phyloP scores from a whole-genome alignment of 2,797 vertebrate species.

The Bovichtus diacanthus region DNA sequence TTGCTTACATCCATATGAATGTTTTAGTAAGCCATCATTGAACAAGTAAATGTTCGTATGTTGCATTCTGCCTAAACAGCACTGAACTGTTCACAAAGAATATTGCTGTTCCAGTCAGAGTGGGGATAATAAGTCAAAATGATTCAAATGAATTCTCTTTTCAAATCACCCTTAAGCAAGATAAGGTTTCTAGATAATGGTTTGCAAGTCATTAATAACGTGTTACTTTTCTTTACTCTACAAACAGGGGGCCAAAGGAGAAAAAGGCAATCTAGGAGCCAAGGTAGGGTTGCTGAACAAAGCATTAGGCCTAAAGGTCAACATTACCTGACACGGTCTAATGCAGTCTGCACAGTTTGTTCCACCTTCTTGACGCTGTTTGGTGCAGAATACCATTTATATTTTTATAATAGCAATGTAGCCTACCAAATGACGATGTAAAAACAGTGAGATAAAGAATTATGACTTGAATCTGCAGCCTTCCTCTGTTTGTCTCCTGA shows the following conservation, averaged over 20 bases:
- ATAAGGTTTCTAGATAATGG: neutral
- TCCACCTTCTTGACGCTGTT: neutral
- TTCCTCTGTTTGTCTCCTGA: conserved; percentile 25
- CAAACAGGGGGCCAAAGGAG: conserved; percentile 77
- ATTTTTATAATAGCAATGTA: neutral
- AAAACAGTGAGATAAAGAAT: too few species aligned
- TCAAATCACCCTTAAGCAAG: neutral
- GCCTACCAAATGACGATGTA: neutral
- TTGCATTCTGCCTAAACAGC: too few species aligned
- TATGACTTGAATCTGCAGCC: neutral
- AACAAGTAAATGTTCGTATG: too few species aligned
- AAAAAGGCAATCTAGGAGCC: conserved; percentile 67
- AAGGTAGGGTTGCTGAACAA: conserved; percentile 57
- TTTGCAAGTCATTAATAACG: neutral
- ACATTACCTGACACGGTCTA: neutral
- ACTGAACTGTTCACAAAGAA: too few species aligned
- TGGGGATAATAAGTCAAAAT: neutral
- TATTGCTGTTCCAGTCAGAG: too few species aligned
- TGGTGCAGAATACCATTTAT: neutral
- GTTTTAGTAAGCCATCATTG: too few species aligned
- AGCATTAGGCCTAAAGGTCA: neutral
- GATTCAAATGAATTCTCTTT: neutral
- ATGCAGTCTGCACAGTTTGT: neutral
- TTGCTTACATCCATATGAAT: neutral
- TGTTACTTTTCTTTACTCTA: conserved; percentile 2